Conservation (phyloP, 2,888 invertebrate species). For the Ypsolopha scabrella region DNA sequence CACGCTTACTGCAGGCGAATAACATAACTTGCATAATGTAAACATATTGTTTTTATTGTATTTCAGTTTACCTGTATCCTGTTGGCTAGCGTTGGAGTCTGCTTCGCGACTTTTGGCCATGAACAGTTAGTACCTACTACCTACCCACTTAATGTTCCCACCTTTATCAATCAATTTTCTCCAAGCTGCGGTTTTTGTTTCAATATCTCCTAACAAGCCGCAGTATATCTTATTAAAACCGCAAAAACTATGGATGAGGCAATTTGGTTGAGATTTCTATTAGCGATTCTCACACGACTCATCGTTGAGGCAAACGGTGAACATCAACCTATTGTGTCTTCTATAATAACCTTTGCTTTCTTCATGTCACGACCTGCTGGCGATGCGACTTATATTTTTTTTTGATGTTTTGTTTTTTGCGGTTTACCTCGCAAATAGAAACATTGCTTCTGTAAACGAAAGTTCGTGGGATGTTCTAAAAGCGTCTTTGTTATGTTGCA, state of each 20-base stretch:
- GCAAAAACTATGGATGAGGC: conserved; percentile 40
- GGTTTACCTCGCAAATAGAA: too few species aligned
- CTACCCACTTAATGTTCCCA: conserved; percentile 14
- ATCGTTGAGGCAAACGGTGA: conserved; percentile 58
- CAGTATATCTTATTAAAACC: conserved; percentile 20
- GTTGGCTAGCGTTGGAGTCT: conserved; percentile 55
- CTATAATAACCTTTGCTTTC: conserved; percentile 29
- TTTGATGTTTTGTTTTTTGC: not conserved
- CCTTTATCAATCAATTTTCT: conserved; percentile 1
- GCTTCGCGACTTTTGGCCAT: conserved; percentile 63
- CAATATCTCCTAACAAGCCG: not conserved
- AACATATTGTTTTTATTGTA: conserved; percentile 7
- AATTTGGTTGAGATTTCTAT: conserved; percentile 56
- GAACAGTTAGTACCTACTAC: conserved; percentile 60
- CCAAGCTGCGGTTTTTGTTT: not conserved
- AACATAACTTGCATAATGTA: conserved; percentile 1
- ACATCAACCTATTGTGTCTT: conserved; percentile 51
- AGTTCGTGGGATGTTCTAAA: not conserved
- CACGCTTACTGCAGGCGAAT: not conserved
- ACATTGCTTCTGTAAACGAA: not conserved
- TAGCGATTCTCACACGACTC: conserved; percentile 52
- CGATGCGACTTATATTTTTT: conserved; percentile 31
- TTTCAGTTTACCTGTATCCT: conserved; percentile 61
- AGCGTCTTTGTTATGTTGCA: conserved; percentile 33
- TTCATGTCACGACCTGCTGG: conserved; percentile 31